Conservation (phyloP, 2,888 invertebrate species). For the Drosophila fungiperda region DNA sequence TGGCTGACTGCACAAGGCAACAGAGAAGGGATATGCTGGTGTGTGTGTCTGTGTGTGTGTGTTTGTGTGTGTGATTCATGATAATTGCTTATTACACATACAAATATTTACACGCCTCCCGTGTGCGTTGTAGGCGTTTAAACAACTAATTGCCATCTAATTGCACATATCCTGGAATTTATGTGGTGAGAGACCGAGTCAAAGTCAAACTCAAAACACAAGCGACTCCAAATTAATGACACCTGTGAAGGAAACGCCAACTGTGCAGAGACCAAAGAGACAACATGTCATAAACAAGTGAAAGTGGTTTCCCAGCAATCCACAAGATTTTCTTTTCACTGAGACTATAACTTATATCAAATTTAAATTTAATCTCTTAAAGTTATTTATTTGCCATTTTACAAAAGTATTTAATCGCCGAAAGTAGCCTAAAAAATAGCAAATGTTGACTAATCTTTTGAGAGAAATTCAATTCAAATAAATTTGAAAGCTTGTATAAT, state of each 20-base stretch:
- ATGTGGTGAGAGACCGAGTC: conserved; percentile 36
- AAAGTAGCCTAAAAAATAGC: neutral
- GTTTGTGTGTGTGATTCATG: conserved; percentile 70
- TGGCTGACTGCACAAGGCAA: conserved; percentile 8
- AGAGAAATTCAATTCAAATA: neutral
- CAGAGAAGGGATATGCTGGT: neutral
- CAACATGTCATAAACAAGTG: neutral
- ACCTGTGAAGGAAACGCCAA: conserved; percentile 21
- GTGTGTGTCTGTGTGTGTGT: conserved; percentile 26
- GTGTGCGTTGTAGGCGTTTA: conserved; percentile 42
- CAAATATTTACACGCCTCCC: conserved; percentile 50
- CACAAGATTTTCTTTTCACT: neutral
- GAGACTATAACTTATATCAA: neutral
- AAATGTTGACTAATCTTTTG: neutral
- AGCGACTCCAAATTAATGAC: conserved; percentile 32
- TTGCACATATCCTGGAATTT: conserved; percentile 57
- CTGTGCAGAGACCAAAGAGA: neutral
- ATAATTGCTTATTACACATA: conserved; percentile 79
- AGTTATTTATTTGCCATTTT: neutral
- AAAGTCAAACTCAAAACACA: conserved; percentile 24
- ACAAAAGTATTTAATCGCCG: neutral
- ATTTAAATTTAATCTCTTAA: neutral
- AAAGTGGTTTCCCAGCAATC: neutral
- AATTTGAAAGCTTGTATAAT: neutral
- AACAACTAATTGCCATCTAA: conserved; percentile 65